Evolutionary conservation across 2,888 invertebrate genomes (phyloP).

Genomic region (Anodontia alba): DNA sequence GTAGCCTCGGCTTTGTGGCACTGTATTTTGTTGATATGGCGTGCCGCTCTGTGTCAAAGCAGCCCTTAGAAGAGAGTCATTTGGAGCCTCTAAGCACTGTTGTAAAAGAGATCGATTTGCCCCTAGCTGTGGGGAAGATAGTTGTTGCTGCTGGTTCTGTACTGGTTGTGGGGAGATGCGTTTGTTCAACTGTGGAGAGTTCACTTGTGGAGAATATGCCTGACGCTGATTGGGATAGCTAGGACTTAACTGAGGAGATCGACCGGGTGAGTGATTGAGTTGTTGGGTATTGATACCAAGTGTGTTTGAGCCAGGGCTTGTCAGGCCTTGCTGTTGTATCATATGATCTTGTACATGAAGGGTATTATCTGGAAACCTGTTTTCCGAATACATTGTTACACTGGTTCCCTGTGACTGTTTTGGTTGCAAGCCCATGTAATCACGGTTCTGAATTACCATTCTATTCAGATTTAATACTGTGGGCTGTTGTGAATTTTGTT

Average conservation of each 20-base stretch:
- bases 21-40: constrained; percentile 40
- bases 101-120: constrained; percentile 65
- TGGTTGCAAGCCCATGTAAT: constrained; percentile 56
- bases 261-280: constrained; percentile 64
- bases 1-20: constrained; percentile 39
- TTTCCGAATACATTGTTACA: constrained; percentile 8
- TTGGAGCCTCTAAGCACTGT: constrained; percentile 72
- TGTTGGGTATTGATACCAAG: constrained; percentile 69
- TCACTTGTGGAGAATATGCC: constrained; percentile 55
- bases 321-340: constrained; percentile 38
- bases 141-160: constrained; percentile 58
- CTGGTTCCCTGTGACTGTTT: constrained; percentile 40
- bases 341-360: constrained; percentile 34
- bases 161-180: constrained; percentile 67
- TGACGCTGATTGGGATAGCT: constrained; percentile 65
- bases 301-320: constrained; percentile 59
- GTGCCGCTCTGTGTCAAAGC: constrained; percentile 71
- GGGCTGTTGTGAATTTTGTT: constrained; percentile 58
- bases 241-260: constrained; percentile 74
- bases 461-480: constrained; percentile 63
- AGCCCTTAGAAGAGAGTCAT: constrained; percentile 76
- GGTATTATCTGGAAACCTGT: constrained; percentile 41
- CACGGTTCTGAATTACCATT: constrained; percentile 54
- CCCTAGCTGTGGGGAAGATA: constrained; percentile 36
- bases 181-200: constrained; percentile 68